Evolutionary conservation across 2,113 vertebrate species (phyloP), one percentile per base, ranked within the genome.

Genomic region (Urocitellus parryii): DNA sequence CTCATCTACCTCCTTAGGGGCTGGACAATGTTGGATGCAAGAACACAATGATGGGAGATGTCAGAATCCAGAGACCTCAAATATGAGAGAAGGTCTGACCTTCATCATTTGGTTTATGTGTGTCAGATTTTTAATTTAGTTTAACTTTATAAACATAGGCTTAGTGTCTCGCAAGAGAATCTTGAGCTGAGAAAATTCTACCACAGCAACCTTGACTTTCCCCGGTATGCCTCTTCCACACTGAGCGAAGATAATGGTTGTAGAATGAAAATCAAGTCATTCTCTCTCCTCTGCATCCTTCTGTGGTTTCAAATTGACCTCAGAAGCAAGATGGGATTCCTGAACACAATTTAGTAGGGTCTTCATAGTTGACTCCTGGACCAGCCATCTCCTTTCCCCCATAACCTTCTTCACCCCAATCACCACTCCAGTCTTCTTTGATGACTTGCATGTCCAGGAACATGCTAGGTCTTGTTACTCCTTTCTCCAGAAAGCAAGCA

Each of bases 81-180:
- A 45, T 74, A 22, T 8, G 68, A 85, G 4, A 92, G 63, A 76
- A 88, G 17, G 42, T 42, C 17, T 61, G 68, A 53, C 25, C 42
- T 34, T n/a, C 12, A 25, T 16, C 56, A 45, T 90, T 45, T 86
- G 48, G 12, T 32, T 22, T 74, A 8, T 39, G 45, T 63, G 17
- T 88, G 68, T 8, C 12, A 2, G 11, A 65, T 79, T 80, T 95
- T 37, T 82, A 89, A 93, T 39, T 67, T 74, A 48, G 24, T 48
- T 88, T 93, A 81, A 82, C 61, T 96, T 89, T 82, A 90, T 76
- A 70, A 87, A 68, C n/a, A 56, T 0, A 53, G 18, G 22, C 17
- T 29, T 39, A 13, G 10, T 48, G 42, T 74, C n/a, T 83, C 83
- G 42, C 0, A 51, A 67, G 24, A 92, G 25, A 70, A 88, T 48